These are phyloP conservation scores for Lymantria dispar DNA, from an alignment of 2,888 invertebrate genomes.

Conservation along the genomic window DNA sequence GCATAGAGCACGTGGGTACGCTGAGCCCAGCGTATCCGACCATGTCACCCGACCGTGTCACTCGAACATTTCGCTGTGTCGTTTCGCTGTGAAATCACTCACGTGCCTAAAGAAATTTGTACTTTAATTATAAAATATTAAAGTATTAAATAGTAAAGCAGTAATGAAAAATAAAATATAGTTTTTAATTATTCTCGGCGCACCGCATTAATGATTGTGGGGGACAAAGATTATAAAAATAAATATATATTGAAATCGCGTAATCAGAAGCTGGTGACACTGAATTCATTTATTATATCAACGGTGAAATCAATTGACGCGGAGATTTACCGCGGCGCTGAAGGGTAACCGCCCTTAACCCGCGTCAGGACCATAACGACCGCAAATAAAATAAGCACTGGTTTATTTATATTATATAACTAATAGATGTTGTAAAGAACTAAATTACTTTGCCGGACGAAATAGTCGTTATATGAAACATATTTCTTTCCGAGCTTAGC, in stretches of 20 bases:
- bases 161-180: no score
- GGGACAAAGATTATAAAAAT: not conserved
- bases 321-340: slow-evolving; percentile 18
- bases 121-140: no score
- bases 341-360: slow-evolving; percentile 32
- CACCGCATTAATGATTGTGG: no score
- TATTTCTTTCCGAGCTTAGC: not conserved
- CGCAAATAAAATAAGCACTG: slow-evolving; percentile 38
- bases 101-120: no score
- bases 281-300: slow-evolving; percentile 22
- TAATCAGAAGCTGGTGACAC: not conserved
- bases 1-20: no score
- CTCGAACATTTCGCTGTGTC: no score
- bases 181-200: no score
- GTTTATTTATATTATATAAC: slow-evolving; percentile 30
- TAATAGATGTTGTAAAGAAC: slow-evolving; percentile 3
- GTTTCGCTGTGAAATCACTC: no score
- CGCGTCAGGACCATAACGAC: slow-evolving; percentile 28
- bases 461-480: not conserved
- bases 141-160: no score
- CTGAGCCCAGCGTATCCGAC: no score
- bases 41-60: no score
- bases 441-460: not conserved
- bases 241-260: not conserved
- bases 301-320: slow-evolving; percentile 37